Conservation (phyloP, 2,888 invertebrate species). For the Trypoxylon attenuatum region DNA sequence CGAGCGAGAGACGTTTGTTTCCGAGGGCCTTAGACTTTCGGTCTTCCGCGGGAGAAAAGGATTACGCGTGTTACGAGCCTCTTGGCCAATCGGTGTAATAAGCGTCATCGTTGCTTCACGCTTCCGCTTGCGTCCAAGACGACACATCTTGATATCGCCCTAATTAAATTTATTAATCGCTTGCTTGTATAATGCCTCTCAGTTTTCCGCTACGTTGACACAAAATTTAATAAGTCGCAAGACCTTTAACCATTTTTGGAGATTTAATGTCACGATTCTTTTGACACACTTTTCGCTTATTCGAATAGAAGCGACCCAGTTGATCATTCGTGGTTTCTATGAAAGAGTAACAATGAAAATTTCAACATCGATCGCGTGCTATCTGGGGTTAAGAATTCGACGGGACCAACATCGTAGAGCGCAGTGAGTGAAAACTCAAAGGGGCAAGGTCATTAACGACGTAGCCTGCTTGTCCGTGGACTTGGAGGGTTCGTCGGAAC, state of each 20-base stretch:
- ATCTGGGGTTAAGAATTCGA: slow-evolving; percentile 13
- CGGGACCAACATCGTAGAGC: slow-evolving; percentile 13
- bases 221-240: too few species aligned
- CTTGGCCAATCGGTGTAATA: not conserved
- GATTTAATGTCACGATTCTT: too few species aligned
- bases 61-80: slow-evolving; percentile 11
- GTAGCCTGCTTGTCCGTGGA: not conserved
- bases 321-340: too few species aligned
- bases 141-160: not conserved
- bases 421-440: slow-evolving; percentile 21
- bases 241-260: too few species aligned
- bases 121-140: not conserved
- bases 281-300: too few species aligned
- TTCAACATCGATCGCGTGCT: too few species aligned
- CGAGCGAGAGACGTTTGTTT: slow-evolving; percentile 35
- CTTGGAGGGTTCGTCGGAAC: not conserved
- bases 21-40: slow-evolving; percentile 12
- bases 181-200: too few species aligned
- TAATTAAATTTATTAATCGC: not conserved
- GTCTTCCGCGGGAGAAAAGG: slow-evolving; percentile 1
- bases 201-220: too few species aligned
- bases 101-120: slow-evolving; percentile 10
- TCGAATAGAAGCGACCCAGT: too few species aligned
- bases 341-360: too few species aligned
- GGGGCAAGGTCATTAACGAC: not conserved